Base-by-base conservation (phyloP, 2,888 invertebrate genomes). In the Hydrotaea diabolus region DNA sequence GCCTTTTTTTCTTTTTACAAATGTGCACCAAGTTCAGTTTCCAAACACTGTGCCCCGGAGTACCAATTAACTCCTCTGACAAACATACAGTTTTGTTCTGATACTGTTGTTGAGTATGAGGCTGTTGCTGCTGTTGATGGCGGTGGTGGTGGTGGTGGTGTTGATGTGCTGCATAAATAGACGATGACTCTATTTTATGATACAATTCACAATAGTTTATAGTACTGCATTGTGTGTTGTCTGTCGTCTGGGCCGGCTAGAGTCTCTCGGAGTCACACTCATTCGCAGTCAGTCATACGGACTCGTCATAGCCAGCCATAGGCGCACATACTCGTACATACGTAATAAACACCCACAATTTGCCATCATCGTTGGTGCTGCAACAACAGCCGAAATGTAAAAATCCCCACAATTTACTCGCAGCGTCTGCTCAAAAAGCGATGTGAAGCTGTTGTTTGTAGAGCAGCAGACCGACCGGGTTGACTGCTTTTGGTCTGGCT, bases 101-200 rank as follows among this genome's bases (percentile, higher is more conserved):
- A 19, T 64, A 17, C 8, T 31, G 31, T 36, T 66, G 66, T 43
- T 17, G n/a, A 2, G 13, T 15, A 5, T 3, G n/a, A 23, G 0
- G 59, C 23, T 59, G 26, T 2, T 17, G 59, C 23, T 59, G 59
- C 26, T 59, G 59, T 2, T 11, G n/a, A 23, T 2, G 62, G 15
- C 26, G 36, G 8, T 21, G 62, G 23, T 62, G 62, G 31, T 66
- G 19, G 49, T 71, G 75, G 26, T 72, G 49, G 66, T 82, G 85
- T 74, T 85, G 84, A 79, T 85, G 73, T 83, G 78, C 71, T 85
- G 83, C 86, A 80, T 74, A 81, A 85, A 81, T 79, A 85, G 83
- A 84, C 86, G 86, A 87, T 86, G 87, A 87, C 87, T 87, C 76
- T 87, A 87, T 87, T 87, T 86, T 77, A 83, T 85, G 74, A 80